Evolutionary conservation across 2,113 vertebrate species (phyloP).

Genomic region (Elachura formosa): DNA sequence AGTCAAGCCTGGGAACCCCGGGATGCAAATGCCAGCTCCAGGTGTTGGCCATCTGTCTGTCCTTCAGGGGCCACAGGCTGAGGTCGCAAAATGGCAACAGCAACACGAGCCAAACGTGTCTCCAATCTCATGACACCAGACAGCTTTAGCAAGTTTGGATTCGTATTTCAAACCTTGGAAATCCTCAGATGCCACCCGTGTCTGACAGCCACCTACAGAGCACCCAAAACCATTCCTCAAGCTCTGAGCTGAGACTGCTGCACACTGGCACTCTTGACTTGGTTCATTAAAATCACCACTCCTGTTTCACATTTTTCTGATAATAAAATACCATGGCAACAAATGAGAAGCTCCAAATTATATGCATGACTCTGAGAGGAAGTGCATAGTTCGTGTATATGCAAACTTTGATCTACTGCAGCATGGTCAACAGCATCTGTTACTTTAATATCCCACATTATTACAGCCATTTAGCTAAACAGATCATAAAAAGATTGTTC

Average conservation of each 20-base stretch:
- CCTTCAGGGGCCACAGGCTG: background rate
- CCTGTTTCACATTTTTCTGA: background rate
- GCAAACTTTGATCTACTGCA: slow-evolving; percentile 28
- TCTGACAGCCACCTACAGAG: background rate
- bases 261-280: background rate
- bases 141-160: background rate
- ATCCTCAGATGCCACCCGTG: background rate
- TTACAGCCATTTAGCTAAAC: slow-evolving; percentile 30
- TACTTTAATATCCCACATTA: slow-evolving; percentile 19
- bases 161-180: background rate
- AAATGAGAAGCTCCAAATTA: slow-evolving; percentile 16
- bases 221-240: background rate
- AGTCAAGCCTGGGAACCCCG: background rate
- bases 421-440: slow-evolving; percentile 34
- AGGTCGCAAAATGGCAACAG: background rate
- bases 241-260: background rate
- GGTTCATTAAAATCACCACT: background rate
- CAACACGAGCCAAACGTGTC: fast-evolving
- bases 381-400: background rate
- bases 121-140: background rate
- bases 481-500: slow-evolving; percentile 17
- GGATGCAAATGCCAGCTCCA: background rate
- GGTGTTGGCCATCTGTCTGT: too few species aligned
- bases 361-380: background rate
- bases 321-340: background rate